Evolutionary conservation across 2,113 vertebrate species (phyloP), one percentile per base, ranked within the genome.

Genomic region (Odobenus rosmarus): DNA sequence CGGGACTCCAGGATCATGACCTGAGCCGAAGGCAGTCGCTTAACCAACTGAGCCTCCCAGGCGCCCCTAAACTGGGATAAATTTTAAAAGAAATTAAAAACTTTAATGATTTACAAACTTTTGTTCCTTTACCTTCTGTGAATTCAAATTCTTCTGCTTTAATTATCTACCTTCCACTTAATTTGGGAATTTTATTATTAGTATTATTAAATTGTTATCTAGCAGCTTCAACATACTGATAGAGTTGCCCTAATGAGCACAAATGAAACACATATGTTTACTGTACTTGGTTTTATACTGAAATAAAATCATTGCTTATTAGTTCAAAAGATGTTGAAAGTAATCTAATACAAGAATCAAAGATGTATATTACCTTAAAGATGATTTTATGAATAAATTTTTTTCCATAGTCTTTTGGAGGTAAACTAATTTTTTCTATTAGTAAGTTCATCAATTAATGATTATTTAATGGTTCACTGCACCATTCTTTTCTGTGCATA

Each of bases 51-150:
- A n/a, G n/a, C n/a, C n/a, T n/a, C n/a, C n/a, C n/a, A n/a, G n/a
- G n/a, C n/a, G n/a, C n/a, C n/a, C n/a, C n/a, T 36, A 10, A 67
- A 69, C 33, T 21, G n/a, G 18, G 67, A 69, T 69, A 69, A 69
- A 36, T 97, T 98, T 98, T 83, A 97, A 98, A 95, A 97, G 62
- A 98, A 98, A 98, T 98, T 98, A 97, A 97, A 98, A 98, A 97
- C 88, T 96, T 96, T 97, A 98, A 98, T 98, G 97, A 98, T 97
- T 96, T 98, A 36, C 55, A 95, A 97, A 97, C 82, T 97, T 98
- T 93, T 96, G 51, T 94, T 96, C 94, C 97, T 97, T 98, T 98
- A 93, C 55, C 39, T 98, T 98, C 92, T 97, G 51, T 93, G 96
- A 97, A 98, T 98, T 98, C 96, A 97, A 93, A 94, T 95, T 97